Conservation (phyloP, 2,113 vertebrate species). For the Petrocephalus microphthalmus region DNA sequence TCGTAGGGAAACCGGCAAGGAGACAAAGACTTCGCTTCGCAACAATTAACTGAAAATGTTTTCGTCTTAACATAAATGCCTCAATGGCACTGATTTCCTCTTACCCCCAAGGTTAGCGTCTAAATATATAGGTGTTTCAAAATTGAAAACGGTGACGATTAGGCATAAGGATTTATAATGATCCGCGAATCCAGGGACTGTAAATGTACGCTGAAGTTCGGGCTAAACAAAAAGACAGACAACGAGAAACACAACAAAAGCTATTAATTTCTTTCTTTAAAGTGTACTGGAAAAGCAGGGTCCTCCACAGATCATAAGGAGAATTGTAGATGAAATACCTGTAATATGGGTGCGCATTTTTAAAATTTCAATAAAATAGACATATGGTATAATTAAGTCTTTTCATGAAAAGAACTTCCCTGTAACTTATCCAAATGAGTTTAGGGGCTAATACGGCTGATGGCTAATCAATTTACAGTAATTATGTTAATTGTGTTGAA, state of each 20-base stretch:
- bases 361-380: neutral
- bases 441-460: neutral
- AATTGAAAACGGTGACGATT: neutral
- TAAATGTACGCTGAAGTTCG: neutral
- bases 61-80: neutral
- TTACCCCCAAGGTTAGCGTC: neutral
- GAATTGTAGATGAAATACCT: neutral
- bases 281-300: neutral
- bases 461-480: neutral
- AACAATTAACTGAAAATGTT: neutral
- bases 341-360: neutral
- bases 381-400: neutral
- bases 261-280: neutral
- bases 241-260: neutral
- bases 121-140: neutral
- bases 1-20: neutral
- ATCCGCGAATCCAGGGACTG: neutral
- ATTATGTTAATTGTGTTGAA: neutral
- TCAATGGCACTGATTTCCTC: neutral
- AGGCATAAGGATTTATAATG: neutral
- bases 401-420: neutral
- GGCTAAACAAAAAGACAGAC: neutral
- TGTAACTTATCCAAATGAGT: neutral
- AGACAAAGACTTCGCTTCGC: neutral
- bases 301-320: neutral